Conservation (phyloP, 2,888 invertebrate species). For the Phymatocera aterrima region DNA sequence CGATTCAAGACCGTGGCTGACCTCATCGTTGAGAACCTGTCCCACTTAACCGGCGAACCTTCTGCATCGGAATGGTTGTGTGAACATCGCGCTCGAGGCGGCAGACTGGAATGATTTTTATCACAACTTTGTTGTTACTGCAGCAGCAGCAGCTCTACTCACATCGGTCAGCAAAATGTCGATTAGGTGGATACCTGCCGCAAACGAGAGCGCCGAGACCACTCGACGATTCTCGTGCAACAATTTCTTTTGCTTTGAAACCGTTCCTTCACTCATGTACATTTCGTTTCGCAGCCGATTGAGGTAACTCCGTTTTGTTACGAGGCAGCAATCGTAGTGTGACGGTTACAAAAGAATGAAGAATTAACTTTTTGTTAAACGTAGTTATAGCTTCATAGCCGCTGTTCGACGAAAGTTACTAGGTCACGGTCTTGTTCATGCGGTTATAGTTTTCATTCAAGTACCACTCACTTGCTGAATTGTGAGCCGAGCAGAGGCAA, state of each 20-base stretch:
- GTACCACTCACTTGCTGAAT: conserved; percentile 29
- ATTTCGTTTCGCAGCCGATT: neutral
- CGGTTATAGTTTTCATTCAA: conserved; percentile 26
- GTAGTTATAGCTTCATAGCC: too few relatives aligned
- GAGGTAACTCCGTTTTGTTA: too few relatives aligned
- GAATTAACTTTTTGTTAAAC: too few relatives aligned
- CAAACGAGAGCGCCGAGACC: neutral
- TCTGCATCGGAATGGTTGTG: conserved; percentile 35
- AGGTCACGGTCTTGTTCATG: conserved; percentile 30
- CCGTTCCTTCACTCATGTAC: neutral
- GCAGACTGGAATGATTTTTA: conserved; percentile 38
- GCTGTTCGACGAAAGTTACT: neutral
- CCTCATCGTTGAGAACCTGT: conserved; percentile 67
- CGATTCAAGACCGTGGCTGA: conserved; percentile 56
- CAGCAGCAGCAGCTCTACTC: neutral
- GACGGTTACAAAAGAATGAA: too few relatives aligned
- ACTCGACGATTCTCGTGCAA: neutral
- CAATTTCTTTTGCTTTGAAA: too few relatives aligned
- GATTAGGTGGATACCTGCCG: neutral
- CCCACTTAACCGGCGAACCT: conserved; percentile 58
- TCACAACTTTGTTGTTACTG: conserved; percentile 12
- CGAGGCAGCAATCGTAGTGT: too few relatives aligned
- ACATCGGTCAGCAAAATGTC: neutral
- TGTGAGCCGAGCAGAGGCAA: neutral
- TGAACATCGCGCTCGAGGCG: conserved; percentile 35